phyloP scores from a whole-genome alignment of 1,140 invertebrate species.

The Trachelipus rathkii region DNA sequence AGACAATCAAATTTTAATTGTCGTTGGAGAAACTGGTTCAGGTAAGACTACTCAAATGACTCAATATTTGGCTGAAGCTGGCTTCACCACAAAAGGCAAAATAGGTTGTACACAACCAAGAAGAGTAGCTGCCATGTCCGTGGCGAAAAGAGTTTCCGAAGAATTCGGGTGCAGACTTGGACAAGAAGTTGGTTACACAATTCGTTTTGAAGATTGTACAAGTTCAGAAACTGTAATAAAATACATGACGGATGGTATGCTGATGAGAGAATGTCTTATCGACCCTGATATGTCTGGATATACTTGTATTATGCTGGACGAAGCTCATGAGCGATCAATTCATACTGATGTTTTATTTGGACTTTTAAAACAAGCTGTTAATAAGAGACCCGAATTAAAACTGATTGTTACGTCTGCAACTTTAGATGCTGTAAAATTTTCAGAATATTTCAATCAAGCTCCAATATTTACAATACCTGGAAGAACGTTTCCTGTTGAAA shows the following conservation, averaged over 20 bases:
- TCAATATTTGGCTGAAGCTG: slow-evolving; percentile 94
- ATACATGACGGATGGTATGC: slow-evolving; percentile 99
- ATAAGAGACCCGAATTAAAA: slow-evolving; percentile 88
- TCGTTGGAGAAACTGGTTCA: slow-evolving; percentile 98
- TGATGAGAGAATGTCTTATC: slow-evolving; percentile 93
- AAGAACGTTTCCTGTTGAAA: slow-evolving; percentile 92
- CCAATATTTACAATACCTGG: slow-evolving; percentile 96
- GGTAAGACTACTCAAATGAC: slow-evolving; percentile 99
- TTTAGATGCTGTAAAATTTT: slow-evolving; percentile 96
- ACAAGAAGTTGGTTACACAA: slow-evolving; percentile 98
- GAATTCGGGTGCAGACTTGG: slow-evolving; percentile 96
- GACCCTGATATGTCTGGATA: slow-evolving; percentile 89
- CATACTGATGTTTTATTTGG: slow-evolving; percentile 97
- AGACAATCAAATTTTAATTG: slow-evolving; percentile 97
- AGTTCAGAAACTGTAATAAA: slow-evolving; percentile 96
- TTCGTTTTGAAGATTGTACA: slow-evolving; percentile 99
- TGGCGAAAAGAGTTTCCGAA: slow-evolving; percentile 96
- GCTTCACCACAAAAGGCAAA: slow-evolving; percentile 85
- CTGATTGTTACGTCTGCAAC: slow-evolving; percentile 98
- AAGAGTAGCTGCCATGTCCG: slow-evolving; percentile 96
- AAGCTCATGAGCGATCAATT: slow-evolving; percentile 97
- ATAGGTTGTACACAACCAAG: slow-evolving; percentile 97
- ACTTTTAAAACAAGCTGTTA: slow-evolving; percentile 82
- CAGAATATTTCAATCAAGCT: slow-evolving; percentile 92
- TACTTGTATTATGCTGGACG: slow-evolving; percentile 97